Percentiles rank a stretch among this genome's conserved stretches.
These are phyloP conservation scores for Mustela nigripes DNA, from an alignment of 2,113 vertebrate species.

Conservation along the genomic window DNA sequence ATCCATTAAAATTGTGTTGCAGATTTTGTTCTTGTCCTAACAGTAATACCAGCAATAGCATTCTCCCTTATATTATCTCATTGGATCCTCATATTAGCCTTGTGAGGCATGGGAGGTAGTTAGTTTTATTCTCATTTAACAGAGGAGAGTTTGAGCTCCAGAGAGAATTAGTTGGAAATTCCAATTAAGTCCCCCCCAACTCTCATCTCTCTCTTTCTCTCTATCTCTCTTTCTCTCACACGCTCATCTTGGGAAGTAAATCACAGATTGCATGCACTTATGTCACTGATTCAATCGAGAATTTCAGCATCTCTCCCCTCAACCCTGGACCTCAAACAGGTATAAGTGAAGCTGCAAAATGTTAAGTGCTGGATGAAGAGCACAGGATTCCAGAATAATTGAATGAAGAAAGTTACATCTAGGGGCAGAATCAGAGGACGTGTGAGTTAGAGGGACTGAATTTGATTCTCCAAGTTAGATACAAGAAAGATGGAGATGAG, in stretches of 20 bases:
- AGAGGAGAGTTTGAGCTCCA: conserved; percentile 38
- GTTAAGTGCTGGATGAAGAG: neutral
- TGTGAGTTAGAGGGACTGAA: neutral
- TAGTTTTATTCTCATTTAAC: conserved; percentile 10
- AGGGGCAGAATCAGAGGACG: neutral
- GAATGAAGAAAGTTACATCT: neutral
- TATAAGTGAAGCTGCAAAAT: neutral
- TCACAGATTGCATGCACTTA: neutral
- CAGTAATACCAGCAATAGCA: neutral
- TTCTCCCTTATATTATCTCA: neutral
- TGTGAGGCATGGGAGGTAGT: neutral
- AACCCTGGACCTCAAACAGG: neutral
- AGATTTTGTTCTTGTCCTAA: neutral
- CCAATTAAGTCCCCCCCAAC: neutral
- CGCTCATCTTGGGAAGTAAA: neutral
- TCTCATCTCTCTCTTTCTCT: neutral
- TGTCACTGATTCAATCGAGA: neutral
- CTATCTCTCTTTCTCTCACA: neutral
- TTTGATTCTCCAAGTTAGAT: neutral
- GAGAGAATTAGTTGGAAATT: neutral
- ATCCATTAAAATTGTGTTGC: neutral
- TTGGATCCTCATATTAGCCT: neutral
- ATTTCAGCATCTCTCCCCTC: neutral
- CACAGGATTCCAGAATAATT: neutral
- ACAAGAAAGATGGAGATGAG: neutral